These are phyloP conservation scores for Colius striatus DNA, from an alignment of 2,113 vertebrate genomes.

Conservation along the genomic window DNA sequence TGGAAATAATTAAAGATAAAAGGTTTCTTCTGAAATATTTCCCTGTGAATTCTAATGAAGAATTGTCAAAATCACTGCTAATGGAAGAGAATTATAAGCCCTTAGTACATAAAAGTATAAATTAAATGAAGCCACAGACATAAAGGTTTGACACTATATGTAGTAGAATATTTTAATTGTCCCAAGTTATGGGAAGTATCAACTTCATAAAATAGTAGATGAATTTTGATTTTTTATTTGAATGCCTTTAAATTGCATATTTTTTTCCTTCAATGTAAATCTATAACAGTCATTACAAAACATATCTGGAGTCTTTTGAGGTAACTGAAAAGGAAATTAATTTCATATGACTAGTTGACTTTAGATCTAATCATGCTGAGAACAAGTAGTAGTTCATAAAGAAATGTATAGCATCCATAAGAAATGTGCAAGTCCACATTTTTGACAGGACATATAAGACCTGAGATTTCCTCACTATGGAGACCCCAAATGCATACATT, in stretches of 20 bases:
- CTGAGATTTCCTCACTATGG: background rate
- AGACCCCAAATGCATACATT: background rate
- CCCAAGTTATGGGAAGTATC: background rate
- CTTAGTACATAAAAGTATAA: background rate
- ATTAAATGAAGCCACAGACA: accelerated
- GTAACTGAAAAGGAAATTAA: background rate
- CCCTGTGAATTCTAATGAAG: background rate
- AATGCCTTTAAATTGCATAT: background rate
- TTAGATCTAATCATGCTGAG: background rate
- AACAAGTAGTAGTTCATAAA: background rate
- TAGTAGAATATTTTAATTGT: background rate
- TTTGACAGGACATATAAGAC: background rate
- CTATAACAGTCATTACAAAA: background rate
- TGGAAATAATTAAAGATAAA: background rate
- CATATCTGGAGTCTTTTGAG: background rate
- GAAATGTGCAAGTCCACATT: background rate
- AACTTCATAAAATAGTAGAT: background rate
- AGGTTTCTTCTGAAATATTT: background rate
- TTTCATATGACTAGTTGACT: background rate
- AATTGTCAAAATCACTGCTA: background rate
- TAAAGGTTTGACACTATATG: background rate
- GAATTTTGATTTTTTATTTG: background rate
- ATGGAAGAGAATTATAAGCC: background rate
- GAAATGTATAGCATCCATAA: background rate
- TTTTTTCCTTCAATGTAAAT: background rate